Percentiles rank a stretch among this genome's conserved stretches.
Evolutionary conservation across 1,140 invertebrate genomes (phyloP).

Genomic region (Steinernema feltiae): DNA sequence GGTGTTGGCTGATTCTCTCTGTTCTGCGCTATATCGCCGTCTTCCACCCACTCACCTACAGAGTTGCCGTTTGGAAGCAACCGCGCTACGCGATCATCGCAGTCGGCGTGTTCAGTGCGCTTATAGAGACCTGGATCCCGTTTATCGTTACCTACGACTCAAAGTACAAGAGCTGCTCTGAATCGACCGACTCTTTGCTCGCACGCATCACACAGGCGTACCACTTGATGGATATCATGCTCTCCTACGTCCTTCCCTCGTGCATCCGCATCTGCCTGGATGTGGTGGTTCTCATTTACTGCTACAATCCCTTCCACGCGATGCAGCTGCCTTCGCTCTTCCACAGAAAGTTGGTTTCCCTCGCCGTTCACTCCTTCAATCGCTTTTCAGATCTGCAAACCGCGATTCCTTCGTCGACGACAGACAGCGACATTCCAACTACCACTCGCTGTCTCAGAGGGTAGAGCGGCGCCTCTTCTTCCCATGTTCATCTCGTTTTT

Average conservation of each 20-base stretch:
- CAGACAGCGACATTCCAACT: conserved; percentile 42
- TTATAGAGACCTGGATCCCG: conserved; percentile 45
- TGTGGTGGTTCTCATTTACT: conserved; percentile 45
- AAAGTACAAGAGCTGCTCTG: conserved; percentile 39
- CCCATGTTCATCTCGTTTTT: conserved; percentile 19
- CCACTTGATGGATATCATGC: conserved; percentile 46
- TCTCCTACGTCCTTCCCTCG: conserved; percentile 49
- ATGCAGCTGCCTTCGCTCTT: conserved; percentile 17
- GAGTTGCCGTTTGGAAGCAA: conserved; percentile 51
- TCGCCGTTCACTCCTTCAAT: too few relatives aligned
- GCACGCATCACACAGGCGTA: conserved; percentile 23
- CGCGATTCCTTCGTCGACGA: conserved; percentile 35
- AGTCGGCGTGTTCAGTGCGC: conserved; percentile 28
- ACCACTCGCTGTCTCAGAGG: conserved; percentile 17
- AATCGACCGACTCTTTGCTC: conserved; percentile 23
- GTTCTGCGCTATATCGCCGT: conserved; percentile 52
- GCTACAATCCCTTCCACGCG: conserved; percentile 41
- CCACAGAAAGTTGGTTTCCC: conserved; percentile 2
- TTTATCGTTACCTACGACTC: conserved; percentile 40
- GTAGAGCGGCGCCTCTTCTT: too few relatives aligned
- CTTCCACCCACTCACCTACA: conserved; percentile 51
- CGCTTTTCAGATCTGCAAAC: conserved; percentile 34
- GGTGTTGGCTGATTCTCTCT: conserved; percentile 52
- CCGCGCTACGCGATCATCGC: conserved; percentile 46
- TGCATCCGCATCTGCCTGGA: conserved; percentile 44